Conservation (phyloP, 2,113 vertebrate species). For the Nothoprocta pentlandii region DNA sequence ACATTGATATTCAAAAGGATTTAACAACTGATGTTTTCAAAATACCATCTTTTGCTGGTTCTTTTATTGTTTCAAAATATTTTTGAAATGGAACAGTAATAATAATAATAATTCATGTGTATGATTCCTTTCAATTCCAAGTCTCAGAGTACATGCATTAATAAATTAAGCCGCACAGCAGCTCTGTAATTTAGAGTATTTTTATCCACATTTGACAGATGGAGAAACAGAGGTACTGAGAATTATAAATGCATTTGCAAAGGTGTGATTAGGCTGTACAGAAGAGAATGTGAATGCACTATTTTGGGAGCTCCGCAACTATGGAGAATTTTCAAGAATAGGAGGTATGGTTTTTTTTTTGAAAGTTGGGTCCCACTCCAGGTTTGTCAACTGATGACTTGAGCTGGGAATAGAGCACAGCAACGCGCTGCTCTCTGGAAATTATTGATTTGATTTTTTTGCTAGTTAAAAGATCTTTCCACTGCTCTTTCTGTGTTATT, state of each 20-base stretch:
- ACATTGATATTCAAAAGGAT: neutral
- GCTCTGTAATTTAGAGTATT: slow-evolving; percentile 44
- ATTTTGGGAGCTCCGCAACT: neutral
- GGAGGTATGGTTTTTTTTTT: neutral
- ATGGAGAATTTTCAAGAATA: neutral
- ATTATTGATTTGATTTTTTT: neutral
- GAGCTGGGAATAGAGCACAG: neutral
- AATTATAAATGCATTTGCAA: slow-evolving; percentile 27
- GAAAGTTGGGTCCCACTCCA: neutral
- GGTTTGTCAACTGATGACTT: neutral
- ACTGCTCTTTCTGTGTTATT: neutral
- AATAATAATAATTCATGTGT: slow-evolving; percentile 12
- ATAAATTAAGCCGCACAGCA: slow-evolving; percentile 32
- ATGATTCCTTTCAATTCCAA: slow-evolving; percentile 33
- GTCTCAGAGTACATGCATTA: slow-evolving; percentile 13
- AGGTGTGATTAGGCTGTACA: slow-evolving; percentile 12
- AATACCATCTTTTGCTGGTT: neutral
- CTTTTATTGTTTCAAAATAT: slow-evolving; percentile 44
- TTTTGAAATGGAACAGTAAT: slow-evolving; percentile 14
- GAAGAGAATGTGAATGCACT: neutral
- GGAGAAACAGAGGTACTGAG: slow-evolving; percentile 10
- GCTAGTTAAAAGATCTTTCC: neutral
- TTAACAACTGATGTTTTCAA: slow-evolving; percentile 15
- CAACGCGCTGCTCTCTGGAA: neutral
- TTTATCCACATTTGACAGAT: slow-evolving; percentile 22